These are phyloP conservation scores for Crenuchus spilurus DNA, from an alignment of 2,797 vertebrate genomes.

Conservation along the genomic window DNA sequence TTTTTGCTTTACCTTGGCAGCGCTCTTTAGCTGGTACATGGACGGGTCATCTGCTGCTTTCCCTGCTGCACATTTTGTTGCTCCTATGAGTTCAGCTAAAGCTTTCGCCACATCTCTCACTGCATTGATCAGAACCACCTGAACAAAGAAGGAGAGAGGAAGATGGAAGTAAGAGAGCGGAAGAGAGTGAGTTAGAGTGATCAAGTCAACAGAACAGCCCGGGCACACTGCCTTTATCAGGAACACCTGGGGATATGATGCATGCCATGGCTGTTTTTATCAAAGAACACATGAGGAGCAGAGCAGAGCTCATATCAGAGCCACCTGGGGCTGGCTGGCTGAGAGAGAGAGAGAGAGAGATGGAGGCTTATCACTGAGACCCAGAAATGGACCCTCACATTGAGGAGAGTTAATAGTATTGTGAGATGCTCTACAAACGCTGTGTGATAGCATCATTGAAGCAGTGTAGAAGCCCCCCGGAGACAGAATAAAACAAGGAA, in stretches of 20 bases:
- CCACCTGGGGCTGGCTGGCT: background rate
- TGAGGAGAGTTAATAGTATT: conserved; percentile 5
- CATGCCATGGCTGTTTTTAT: conserved; percentile 33
- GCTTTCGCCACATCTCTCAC: conserved; percentile 98
- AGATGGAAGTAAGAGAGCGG: conserved; percentile 42
- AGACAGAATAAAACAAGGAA: background rate
- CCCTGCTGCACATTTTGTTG: conserved; percentile 96
- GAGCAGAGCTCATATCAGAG: conserved; percentile 2
- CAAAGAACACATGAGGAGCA: conserved; percentile 23
- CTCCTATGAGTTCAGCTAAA: conserved; percentile 94
- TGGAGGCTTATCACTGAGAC: conserved; percentile 2
- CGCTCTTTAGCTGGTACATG: conserved; percentile 98
- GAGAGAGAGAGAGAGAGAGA: background rate
- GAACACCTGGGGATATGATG: conserved; percentile 65
- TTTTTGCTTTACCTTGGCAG: conserved; percentile 87
- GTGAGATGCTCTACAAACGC: background rate
- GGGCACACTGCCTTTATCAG: conserved; percentile 64
- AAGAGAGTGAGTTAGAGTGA: conserved; percentile 18
- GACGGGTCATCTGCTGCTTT: conserved; percentile 95
- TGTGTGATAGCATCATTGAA: background rate
- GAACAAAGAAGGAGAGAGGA: conserved; percentile 46
- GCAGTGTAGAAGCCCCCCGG: background rate
- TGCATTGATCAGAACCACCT: conserved; percentile 98
- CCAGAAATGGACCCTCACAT: background rate
- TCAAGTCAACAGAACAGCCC: conserved; percentile 64